Evolutionary conservation across 1,140 invertebrate species (phyloP).

Genomic region (Caerostris extrusa): DNA sequence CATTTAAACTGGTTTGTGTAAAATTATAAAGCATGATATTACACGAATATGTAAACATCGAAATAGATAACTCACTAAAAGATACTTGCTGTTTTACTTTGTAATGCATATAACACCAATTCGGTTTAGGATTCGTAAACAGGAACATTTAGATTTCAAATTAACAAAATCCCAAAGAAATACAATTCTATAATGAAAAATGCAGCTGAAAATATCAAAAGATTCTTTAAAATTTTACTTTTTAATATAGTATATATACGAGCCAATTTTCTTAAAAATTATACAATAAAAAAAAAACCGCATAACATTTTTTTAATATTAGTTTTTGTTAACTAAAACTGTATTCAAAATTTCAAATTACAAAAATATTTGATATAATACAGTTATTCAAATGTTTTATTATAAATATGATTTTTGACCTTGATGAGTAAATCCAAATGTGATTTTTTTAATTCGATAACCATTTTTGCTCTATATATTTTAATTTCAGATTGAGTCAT

Average conservation of each 20-base stretch:
- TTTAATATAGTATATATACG: no score
- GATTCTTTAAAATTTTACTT: not conserved
- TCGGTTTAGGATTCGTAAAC: conserved; percentile 61
- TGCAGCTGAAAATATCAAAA: not conserved
- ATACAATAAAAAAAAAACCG: no score
- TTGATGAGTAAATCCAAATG: no score
- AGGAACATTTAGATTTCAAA: conserved; percentile 56
- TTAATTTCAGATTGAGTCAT: no score
- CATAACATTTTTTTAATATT: not conserved
- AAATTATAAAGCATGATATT: conserved; percentile 56
- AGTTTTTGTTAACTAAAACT: not conserved
- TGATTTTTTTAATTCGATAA: no score
- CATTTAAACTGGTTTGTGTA: conserved; percentile 26
- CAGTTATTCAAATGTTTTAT: no score
- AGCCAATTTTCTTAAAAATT: no score
- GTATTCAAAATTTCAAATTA: no score
- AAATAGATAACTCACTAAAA: conserved; percentile 69
- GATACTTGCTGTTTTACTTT: conserved; percentile 58
- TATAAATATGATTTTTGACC: no score
- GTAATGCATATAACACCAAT: conserved; percentile 62
- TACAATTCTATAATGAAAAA: not conserved
- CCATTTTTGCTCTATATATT: no score
- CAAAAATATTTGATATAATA: no score
- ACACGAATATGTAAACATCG: conserved; percentile 63
- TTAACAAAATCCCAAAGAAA: conserved; percentile 11